Evolutionary conservation across 92 coral and sea anemone species (phyloP).

Genomic region (Umimayanthus chanpuru): DNA sequence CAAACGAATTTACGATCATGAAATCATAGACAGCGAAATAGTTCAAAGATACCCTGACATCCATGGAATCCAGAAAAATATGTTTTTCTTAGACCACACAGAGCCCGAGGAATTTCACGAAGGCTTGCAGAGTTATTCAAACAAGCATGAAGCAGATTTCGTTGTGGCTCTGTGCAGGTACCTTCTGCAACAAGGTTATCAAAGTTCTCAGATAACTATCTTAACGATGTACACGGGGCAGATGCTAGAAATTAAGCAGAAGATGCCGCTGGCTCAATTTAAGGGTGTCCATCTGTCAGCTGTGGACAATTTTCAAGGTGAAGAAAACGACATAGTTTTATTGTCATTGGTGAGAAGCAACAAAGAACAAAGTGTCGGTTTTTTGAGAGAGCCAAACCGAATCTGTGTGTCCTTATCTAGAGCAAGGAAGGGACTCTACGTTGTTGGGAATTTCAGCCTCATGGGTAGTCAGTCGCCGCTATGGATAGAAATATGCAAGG

Average conservation of each 20-base stretch:
- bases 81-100: slow-evolving; percentile 62
- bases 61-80: slow-evolving; percentile 48
- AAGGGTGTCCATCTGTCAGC: slow-evolving; percentile 60
- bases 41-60: slow-evolving; percentile 39
- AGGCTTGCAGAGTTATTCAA: slow-evolving; percentile 69
- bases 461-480: slow-evolving; percentile 47
- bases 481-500: slow-evolving; percentile 66
- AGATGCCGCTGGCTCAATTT: slow-evolving; percentile 56
- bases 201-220: slow-evolving; percentile 57
- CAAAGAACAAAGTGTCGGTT: slow-evolving; percentile 56
- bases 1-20: slow-evolving; percentile 62
- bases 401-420: slow-evolving; percentile 80
- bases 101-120: slow-evolving; percentile 45
- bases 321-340: slow-evolving; percentile 73
- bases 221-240: slow-evolving; percentile 79
- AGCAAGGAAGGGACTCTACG: slow-evolving; percentile 74
- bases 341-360: slow-evolving; percentile 80
- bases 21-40: slow-evolving; percentile 50
- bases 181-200: slow-evolving; percentile 65
- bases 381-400: slow-evolving; percentile 70
- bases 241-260: slow-evolving; percentile 58
- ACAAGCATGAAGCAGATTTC: slow-evolving; percentile 71
- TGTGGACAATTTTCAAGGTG: slow-evolving; percentile 45
- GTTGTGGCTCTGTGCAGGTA: slow-evolving; percentile 64
- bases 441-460: slow-evolving; percentile 70